These are phyloP conservation scores for Mythimna lalbum DNA, from an alignment of 2,888 invertebrate genomes.

Conservation along the genomic window DNA sequence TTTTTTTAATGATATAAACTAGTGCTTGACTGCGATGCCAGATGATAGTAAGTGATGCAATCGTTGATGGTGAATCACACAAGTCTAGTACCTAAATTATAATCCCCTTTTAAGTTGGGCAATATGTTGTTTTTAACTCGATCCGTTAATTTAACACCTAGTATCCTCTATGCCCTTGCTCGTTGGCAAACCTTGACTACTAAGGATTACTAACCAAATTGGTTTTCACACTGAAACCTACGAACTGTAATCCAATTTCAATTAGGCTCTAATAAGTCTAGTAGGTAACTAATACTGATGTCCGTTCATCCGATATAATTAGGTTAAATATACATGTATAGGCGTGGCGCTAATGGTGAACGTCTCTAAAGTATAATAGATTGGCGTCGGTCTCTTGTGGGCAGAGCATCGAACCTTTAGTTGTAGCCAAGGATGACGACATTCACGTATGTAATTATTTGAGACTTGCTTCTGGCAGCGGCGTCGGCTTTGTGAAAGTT, in stretches of 20 bases:
- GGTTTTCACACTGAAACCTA: background rate
- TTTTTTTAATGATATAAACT: too few relatives aligned
- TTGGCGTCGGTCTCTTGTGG: conserved; percentile 19
- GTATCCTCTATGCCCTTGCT: too few relatives aligned
- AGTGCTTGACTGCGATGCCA: too few relatives aligned
- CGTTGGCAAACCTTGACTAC: background rate
- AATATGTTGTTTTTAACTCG: too few relatives aligned
- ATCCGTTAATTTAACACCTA: too few relatives aligned
- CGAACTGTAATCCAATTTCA: conserved; percentile 1
- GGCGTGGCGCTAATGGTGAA: conserved; percentile 15
- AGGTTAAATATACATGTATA: conserved; percentile 15
- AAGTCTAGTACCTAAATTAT: too few relatives aligned
- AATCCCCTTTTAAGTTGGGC: too few relatives aligned
- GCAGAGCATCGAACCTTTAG: conserved; percentile 1
- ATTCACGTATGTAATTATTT: background rate
- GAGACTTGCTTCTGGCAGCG: background rate
- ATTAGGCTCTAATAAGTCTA: conserved; percentile 4
- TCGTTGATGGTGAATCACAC: too few relatives aligned
- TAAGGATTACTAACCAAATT: background rate
- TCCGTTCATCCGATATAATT: conserved; percentile 8
- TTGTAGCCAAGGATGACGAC: conserved; percentile 15
- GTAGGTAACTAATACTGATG: background rate
- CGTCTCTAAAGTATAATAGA: conserved; percentile 2
- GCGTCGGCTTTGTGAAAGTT: background rate
- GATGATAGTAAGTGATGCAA: too few relatives aligned